Conservation (phyloP, 2,797 vertebrate genomes). For the Lepidocolaptes lacrymiger region DNA sequence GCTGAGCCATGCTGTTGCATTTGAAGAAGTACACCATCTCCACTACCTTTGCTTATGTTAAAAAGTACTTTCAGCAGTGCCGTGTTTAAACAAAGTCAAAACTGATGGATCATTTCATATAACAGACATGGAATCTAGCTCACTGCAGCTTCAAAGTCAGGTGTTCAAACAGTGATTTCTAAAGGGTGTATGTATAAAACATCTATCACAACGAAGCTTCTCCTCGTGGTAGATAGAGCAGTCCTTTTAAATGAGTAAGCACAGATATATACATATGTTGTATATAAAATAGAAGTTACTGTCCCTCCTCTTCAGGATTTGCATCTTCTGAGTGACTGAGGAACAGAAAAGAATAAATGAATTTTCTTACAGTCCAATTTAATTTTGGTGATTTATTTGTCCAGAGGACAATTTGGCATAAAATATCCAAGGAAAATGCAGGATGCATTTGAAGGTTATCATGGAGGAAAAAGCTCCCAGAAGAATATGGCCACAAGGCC, state of each 20-base stretch:
- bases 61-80: background rate
- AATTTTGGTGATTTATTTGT: background rate
- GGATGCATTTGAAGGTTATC: fast-evolving
- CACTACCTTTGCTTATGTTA: background rate
- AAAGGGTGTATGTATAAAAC: background rate
- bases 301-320: background rate
- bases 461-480: background rate
- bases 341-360: background rate
- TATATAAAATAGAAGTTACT: background rate
- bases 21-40: background rate
- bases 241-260: background rate
- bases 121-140: background rate
- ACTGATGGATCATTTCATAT: background rate
- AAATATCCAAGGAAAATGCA: background rate
- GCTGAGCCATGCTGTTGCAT: background rate
- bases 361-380: background rate
- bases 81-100: background rate
- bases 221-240: background rate
- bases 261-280: fast-evolving
- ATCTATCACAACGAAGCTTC: background rate
- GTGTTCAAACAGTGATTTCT: background rate
- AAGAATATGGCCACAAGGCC: background rate
- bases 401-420: background rate
- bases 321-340: background rate
- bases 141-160: background rate